Base-by-base conservation (phyloP, 2,888 invertebrate species). In the Andrena dorsata region DNA sequence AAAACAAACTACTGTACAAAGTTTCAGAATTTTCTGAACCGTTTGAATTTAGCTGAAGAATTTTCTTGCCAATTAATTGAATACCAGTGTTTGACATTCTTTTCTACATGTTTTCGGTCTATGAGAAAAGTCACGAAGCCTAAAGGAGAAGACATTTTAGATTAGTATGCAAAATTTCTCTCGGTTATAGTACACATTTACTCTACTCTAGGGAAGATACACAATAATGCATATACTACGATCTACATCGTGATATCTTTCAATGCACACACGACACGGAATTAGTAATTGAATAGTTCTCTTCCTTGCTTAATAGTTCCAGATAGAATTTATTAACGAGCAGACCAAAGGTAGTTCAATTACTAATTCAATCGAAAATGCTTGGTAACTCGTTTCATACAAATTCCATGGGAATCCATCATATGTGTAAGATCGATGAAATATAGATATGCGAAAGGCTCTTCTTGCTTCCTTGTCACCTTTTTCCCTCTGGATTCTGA, bases 81-180 rank as follows among this genome's bases (percentile, higher is more conserved):
- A 30, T 16, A 32, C 10, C 20, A 20, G 10, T 28, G 16, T 61
- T 32, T 35, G 10, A 35, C 10, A 32, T 28, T 58, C 58, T 58
- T 58, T 35, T 20, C 28, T 20, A 61, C 32, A 20, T n/a, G 7
- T 20, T 76, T 26, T 56, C 64, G 13, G 16, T 41, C 26, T 6
- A n/a, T 1, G 41, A 41, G 1, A 28, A 69, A 28, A n/a, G 20
- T 58, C 26, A 28, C 3, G 23, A 6, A 2, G 49, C 20, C 60
- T 28, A 71, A 28, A 5, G 13, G 51, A 26, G 53, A 41, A 70
- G 32, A 68, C 71, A 61, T 41, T 8, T 73, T 64, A 58, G 68
- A 87, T 87, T 87, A 87, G 87, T 87, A 87, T 73, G 65, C 51
- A 87, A 83, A 83, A 76, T 78, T 78, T 64, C 69, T 85, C 56